Evolutionary conservation across 2,797 vertebrate species (phyloP).

Genomic region (Coccyzus lansbergi): DNA sequence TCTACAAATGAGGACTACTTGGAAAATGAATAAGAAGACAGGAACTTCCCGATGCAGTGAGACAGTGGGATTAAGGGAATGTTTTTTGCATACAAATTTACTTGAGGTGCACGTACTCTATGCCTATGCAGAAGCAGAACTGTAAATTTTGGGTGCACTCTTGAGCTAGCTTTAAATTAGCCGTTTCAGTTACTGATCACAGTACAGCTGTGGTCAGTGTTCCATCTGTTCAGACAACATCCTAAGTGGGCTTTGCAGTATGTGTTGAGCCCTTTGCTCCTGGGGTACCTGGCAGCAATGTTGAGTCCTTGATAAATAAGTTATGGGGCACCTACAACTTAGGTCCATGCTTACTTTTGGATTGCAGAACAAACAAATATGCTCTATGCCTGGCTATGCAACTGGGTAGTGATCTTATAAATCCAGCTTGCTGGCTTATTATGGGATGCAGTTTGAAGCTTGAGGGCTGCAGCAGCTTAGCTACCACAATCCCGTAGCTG

Average conservation of each 20-base stretch:
- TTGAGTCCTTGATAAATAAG: fast-evolving
- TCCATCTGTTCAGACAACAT: fast-evolving
- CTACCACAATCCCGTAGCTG: background rate
- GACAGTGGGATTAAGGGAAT: background rate
- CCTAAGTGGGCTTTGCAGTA: background rate
- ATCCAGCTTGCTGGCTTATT: background rate
- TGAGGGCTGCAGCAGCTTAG: background rate
- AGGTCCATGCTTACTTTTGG: background rate
- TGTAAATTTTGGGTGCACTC: background rate
- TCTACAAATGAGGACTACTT: background rate
- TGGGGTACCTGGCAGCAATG: background rate
- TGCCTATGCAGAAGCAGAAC: fast-evolving
- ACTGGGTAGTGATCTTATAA: background rate
- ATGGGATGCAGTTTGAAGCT: background rate
- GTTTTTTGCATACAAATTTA: background rate
- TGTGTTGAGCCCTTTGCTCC: background rate
- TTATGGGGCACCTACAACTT: background rate
- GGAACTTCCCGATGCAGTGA: background rate
- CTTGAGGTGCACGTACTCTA: background rate
- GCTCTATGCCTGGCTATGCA: background rate
- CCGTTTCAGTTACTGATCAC: background rate
- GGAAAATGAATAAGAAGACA: background rate
- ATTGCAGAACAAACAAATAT: fast-evolving
- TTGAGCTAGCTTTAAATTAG: background rate
- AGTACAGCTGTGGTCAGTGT: background rate